These are phyloP conservation scores for Hirudo medicinalis DNA, from an alignment of 1,140 invertebrate species.

Conservation along the genomic window DNA sequence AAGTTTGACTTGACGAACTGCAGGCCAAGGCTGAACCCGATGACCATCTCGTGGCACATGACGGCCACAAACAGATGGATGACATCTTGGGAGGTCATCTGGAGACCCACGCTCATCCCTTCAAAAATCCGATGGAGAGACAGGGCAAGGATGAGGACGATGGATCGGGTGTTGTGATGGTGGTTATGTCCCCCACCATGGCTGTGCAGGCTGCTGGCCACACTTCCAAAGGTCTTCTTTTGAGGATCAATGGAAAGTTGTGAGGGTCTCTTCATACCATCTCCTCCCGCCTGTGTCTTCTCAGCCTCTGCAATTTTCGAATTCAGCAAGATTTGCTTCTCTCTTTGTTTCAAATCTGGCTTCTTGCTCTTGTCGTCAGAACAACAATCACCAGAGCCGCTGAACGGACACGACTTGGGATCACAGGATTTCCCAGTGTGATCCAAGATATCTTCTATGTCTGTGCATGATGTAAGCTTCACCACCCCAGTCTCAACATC, in stretches of 20 bases:
- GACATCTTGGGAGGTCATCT: conserved; percentile 28
- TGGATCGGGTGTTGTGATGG: conserved; percentile 28
- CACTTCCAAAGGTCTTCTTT: background rate
- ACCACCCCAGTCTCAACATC: conserved; percentile 5
- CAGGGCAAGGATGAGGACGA: conserved; percentile 39
- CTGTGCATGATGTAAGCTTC: background rate
- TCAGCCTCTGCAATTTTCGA: background rate
- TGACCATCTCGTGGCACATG: conserved; percentile 40
- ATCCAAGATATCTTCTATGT: conserved; percentile 7
- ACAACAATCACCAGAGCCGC: conserved; percentile 18
- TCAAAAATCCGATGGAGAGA: conserved; percentile 43
- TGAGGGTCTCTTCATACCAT: background rate
- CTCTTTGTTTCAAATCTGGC: background rate
- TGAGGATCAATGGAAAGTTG: background rate
- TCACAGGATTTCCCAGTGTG: background rate
- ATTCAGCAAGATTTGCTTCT: conserved; percentile 8
- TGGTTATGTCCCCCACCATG: conserved; percentile 24
- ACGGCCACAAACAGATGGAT: conserved; percentile 40
- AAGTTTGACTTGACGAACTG: conserved; percentile 33
- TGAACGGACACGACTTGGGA: conserved; percentile 12
- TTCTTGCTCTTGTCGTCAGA: conserved; percentile 14
- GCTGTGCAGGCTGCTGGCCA: background rate
- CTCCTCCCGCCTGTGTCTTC: background rate
- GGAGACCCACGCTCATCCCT: conserved; percentile 42
- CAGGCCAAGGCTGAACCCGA: conserved; percentile 40